A percentile compares a stretch with the other conserved stretches of the same genome.
phyloP scores from a whole-genome alignment of 2,113 vertebrate species.

The Perca schrenkii region DNA sequence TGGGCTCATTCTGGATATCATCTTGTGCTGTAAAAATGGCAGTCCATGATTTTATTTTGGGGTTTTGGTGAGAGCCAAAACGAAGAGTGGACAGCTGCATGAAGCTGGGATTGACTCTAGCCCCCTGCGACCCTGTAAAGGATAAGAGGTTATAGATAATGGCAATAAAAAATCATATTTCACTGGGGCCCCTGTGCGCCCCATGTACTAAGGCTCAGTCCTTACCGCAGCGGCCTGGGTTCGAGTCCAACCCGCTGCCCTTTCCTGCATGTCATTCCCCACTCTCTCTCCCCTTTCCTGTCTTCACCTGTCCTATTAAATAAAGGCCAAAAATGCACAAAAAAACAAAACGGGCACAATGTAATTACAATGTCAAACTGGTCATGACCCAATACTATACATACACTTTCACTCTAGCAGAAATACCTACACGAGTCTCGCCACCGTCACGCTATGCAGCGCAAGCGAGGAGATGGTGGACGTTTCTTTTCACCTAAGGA shows the following conservation, averaged over 20 bases:
- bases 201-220: no score
- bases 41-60: not conserved
- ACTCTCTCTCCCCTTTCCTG: no score
- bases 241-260: no score
- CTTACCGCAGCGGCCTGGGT: no score
- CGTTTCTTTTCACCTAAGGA: slow-evolving; percentile 98
- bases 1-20: not conserved
- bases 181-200: no score
- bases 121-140: no score
- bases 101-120: not conserved
- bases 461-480: slow-evolving; percentile 95
- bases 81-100: not conserved
- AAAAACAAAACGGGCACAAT: not conserved
- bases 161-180: no score
- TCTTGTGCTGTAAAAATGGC: not conserved
- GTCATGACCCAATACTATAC: not conserved
- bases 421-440: slow-evolving; percentile 99
- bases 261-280: no score
- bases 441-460: slow-evolving; percentile 97
- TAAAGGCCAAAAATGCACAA: no score
- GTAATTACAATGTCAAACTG: not conserved
- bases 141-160: no score
- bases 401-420: slow-evolving; percentile 71
- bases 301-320: no score
- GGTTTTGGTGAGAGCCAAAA: not conserved